phyloP scores from a whole-genome alignment of 2,113 vertebrate species.

The Symphodus melops region DNA sequence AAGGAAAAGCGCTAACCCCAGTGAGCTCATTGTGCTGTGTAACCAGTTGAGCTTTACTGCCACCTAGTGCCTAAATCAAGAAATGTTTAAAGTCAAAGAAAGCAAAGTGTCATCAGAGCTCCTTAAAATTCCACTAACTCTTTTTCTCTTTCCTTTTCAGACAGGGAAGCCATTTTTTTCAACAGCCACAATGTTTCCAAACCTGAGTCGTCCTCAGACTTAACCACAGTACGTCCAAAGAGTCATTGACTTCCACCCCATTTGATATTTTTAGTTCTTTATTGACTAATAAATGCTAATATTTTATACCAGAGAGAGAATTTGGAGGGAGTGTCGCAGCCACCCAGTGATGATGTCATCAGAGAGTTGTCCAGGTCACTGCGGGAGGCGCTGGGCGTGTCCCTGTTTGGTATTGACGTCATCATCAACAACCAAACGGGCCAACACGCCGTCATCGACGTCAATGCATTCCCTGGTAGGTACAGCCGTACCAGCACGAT shows the following conservation, averaged over 20 bases:
- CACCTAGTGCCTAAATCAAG: conserved; percentile 64
- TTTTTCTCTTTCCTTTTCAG: conserved; percentile 78
- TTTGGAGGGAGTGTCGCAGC: conserved; percentile 94
- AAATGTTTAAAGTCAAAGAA: neutral
- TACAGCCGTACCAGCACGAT: neutral
- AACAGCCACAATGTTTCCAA: conserved; percentile 99
- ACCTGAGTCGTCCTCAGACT: conserved; percentile 94
- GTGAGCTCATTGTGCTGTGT: neutral
- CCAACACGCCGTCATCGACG: conserved; percentile 96
- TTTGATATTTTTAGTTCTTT: neutral
- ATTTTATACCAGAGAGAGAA: conserved; percentile 88
- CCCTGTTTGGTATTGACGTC: conserved; percentile 96
- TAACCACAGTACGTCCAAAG: conserved; percentile 90
- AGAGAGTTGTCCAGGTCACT: conserved; percentile 90
- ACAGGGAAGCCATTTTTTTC: conserved; percentile 98
- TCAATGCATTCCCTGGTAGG: conserved; percentile 98
- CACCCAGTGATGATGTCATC: conserved; percentile 94
- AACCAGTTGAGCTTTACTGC: conserved; percentile 65
- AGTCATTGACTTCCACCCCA: neutral
- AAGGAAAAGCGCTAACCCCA: neutral
- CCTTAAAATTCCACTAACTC: neutral
- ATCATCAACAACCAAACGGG: conserved; percentile 99
- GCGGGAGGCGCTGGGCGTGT: conserved; percentile 91
- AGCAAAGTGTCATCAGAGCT: neutral
- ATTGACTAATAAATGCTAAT: neutral